Conservation (phyloP, 2,113 vertebrate species). For the Cygnus atratus region DNA sequence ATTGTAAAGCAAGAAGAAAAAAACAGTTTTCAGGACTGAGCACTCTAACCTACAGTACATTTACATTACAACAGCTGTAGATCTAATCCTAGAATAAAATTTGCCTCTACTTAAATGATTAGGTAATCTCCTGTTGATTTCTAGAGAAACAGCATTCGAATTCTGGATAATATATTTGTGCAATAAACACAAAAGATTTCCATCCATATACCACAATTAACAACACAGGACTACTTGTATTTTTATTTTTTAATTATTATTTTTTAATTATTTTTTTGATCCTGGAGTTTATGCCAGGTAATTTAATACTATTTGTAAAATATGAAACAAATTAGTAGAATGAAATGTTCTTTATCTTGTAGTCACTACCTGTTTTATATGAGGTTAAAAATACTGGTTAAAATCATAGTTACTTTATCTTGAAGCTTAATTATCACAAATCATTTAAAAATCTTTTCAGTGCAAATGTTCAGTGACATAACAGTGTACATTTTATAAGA, state of each 20-base stretch:
- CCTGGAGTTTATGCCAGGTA: neutral
- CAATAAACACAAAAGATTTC: neutral
- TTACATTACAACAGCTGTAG: neutral
- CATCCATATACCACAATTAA: neutral
- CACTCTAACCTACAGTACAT: neutral
- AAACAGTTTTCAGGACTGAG: neutral
- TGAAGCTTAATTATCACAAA: conserved; percentile 55
- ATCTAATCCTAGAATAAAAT: neutral
- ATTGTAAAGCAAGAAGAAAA: neutral
- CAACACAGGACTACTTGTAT: neutral
- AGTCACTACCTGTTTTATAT: conserved; percentile 31
- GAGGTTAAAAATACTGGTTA: neutral
- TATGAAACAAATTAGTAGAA: neutral
- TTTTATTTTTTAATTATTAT: neutral
- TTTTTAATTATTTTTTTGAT: neutral
- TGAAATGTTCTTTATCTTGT: neutral
- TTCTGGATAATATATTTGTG: rapidly evolving
- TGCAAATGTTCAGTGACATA: conserved; percentile 39
- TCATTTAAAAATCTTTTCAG: conserved; percentile 49
- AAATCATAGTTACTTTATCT: conserved; percentile 12
- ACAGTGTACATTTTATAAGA: conserved; percentile 64
- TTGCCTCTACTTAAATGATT: neutral
- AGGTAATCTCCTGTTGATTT: neutral
- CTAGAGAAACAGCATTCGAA: neutral
- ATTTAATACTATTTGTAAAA: neutral